These are phyloP conservation scores for Portunus trituberculatus DNA, from an alignment of 1,140 invertebrate genomes.

Conservation along the genomic window DNA sequence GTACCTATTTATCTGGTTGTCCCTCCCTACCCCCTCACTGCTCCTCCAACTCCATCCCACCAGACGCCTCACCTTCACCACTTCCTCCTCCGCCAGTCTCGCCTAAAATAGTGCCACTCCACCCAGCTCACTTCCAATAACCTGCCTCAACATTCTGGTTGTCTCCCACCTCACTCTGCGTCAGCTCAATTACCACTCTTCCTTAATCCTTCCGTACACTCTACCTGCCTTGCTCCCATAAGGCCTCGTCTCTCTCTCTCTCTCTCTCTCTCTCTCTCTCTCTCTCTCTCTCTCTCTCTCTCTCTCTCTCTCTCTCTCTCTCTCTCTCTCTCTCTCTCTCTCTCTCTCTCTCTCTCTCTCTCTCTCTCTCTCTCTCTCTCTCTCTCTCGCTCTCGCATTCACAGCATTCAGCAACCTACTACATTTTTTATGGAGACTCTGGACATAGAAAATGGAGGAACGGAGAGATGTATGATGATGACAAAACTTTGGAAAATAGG, in stretches of 20 bases:
- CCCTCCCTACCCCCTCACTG: neutral
- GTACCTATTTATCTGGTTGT: neutral
- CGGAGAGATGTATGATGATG: neutral
- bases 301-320: constrained; percentile 11
- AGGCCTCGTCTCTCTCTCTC: neutral
- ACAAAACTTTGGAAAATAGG: no score
- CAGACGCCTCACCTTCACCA: neutral
- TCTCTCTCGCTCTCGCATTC: neutral
- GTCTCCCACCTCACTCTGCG: neutral
- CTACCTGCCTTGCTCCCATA: neutral
- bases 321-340: constrained; percentile 15
- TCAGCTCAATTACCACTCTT: constrained; percentile 7
- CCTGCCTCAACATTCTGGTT: constrained; percentile 9
- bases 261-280: neutral
- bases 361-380: constrained; percentile 20
- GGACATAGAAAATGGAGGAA: neutral
- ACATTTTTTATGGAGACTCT: neutral
- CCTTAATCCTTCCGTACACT: constrained; percentile 13
- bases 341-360: constrained; percentile 20
- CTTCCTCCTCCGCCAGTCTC: neutral
- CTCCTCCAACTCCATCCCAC: neutral
- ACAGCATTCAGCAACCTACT: neutral
- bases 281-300: constrained; percentile 11
- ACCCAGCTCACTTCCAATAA: neutral
- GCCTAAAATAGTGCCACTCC: neutral